Conservation (phyloP, 2,797 vertebrate genomes). For the Aldrovandia affinis region DNA sequence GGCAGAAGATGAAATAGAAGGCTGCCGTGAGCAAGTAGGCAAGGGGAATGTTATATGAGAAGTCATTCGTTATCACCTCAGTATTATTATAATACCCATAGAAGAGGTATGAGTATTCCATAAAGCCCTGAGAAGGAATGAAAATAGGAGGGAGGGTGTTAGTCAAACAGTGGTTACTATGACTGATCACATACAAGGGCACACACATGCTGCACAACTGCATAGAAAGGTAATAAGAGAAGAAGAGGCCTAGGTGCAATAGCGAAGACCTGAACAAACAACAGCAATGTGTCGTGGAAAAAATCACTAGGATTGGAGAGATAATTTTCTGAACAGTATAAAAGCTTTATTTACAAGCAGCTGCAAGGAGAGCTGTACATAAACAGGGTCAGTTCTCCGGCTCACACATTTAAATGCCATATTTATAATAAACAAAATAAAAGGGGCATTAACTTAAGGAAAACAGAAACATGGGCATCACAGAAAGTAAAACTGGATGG, state of each 20-base stretch:
- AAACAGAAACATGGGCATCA: no score
- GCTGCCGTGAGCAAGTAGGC: slow-evolving; percentile 78
- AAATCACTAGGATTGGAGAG: no score
- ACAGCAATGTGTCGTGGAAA: no score
- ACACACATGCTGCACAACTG: background rate
- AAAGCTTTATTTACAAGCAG: no score
- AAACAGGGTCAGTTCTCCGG: no score
- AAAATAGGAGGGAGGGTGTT: background rate
- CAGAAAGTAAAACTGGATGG: no score
- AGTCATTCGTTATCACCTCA: slow-evolving; percentile 43
- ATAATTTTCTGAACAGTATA: no score
- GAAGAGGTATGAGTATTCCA: slow-evolving; percentile 86
- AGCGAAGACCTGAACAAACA: background rate
- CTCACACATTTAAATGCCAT: no score
- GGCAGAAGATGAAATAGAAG: slow-evolving; percentile 76
- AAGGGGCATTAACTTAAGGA: no score
- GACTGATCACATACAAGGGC: background rate
- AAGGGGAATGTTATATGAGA: slow-evolving; percentile 79
- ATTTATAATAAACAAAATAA: no score
- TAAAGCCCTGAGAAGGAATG: slow-evolving; percentile 75
- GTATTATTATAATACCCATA: slow-evolving; percentile 85
- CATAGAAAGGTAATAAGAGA: background rate
- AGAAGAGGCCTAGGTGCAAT: background rate
- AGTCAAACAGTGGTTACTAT: background rate
- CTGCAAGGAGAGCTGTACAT: no score